phyloP scores from a whole-genome alignment of 2,797 vertebrate species.

The Manis javanica region DNA sequence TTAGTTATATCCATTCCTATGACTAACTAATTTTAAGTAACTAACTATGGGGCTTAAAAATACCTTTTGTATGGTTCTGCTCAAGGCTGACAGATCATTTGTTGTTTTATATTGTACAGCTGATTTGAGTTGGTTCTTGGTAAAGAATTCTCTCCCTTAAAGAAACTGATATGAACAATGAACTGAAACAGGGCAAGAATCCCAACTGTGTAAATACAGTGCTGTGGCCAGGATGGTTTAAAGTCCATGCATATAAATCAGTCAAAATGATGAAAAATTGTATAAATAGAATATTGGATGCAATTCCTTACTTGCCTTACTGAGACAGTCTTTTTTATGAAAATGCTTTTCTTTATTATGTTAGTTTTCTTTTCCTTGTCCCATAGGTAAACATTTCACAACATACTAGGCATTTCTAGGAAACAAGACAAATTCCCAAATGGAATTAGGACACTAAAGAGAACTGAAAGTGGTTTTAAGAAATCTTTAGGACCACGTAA shows the following conservation, averaged over 20 bases:
- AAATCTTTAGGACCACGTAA: conserved; percentile 6
- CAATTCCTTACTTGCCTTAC: background rate
- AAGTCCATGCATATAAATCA: background rate
- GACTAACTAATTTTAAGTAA: background rate
- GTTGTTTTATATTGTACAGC: background rate
- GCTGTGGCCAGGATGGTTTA: background rate
- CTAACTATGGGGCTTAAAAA: background rate
- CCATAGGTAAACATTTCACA: background rate
- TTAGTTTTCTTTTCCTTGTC: background rate
- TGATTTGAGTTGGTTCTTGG: conserved; percentile 3
- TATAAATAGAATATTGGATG: background rate
- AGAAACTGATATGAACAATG: background rate
- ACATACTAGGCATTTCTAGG: background rate
- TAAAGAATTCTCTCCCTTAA: background rate
- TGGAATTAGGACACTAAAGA: background rate
- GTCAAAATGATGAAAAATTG: background rate
- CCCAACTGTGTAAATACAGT: background rate
- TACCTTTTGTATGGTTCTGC: background rate
- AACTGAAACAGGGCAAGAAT: background rate
- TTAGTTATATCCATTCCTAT: too few relatives aligned
- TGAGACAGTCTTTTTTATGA: background rate
- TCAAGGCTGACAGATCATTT: background rate
- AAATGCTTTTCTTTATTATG: background rate
- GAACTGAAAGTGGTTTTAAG: conserved; percentile 11
- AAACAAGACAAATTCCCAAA: background rate